A percentile compares a stretch with the other conserved stretches of the same genome.
Evolutionary conservation across 2,797 vertebrate species (phyloP).

Genomic region (Notolepis coatsorum): DNA sequence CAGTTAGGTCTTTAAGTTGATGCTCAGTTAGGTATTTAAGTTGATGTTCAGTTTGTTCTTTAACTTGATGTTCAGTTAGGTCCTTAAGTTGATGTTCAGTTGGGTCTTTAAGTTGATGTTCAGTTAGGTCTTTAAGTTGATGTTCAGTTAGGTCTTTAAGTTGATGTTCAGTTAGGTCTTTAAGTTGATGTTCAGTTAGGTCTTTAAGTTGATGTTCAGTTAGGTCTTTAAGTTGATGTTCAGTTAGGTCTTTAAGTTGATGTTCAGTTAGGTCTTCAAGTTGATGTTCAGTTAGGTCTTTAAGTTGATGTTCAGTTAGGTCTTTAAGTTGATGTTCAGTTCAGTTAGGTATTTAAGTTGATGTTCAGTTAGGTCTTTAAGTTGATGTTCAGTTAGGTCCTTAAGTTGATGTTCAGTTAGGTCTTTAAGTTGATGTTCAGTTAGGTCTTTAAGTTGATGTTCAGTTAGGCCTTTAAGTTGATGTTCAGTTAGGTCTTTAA

Average conservation of each 20-base stretch:
- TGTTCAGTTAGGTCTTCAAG: neutral
- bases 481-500: conserved; percentile 18
- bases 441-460: no score
- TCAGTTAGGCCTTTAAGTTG: conserved; percentile 64
- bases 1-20: conserved; percentile 37
- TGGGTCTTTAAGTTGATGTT: conserved; percentile 20
- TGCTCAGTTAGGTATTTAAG: conserved; percentile 15
- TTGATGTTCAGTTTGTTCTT: neutral
- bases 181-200: conserved; percentile 18
- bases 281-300: neutral
- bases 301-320: conserved; percentile 18
- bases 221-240: conserved; percentile 21
- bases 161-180: neutral
- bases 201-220: conserved; percentile 25
- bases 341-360: conserved; percentile 21
- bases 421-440: conserved; percentile 21
- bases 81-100: conserved; percentile 50
- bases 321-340: conserved; percentile 25
- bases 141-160: conserved; percentile 16
- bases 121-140: conserved; percentile 15
- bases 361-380: neutral
- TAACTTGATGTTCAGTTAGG: no score
- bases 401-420: conserved; percentile 34
- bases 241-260: conserved; percentile 15
- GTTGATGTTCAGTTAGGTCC: no score